Conservation (phyloP, 1,140 invertebrate genomes). For the Solen grandis region DNA sequence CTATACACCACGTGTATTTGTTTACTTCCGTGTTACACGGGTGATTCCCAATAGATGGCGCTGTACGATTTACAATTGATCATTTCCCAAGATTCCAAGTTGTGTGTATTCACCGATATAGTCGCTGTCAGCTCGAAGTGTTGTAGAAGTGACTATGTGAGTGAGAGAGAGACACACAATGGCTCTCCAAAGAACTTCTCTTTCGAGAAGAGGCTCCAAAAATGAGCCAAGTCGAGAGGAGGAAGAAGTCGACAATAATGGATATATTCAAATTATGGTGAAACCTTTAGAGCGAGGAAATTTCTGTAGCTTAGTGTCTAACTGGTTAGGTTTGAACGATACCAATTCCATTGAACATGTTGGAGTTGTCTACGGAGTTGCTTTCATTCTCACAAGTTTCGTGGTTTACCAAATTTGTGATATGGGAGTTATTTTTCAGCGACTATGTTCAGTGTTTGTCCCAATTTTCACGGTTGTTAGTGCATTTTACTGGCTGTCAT, state of each 20-base stretch:
- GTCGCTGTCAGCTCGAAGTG: slow-evolving; percentile 39
- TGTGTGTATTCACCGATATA: slow-evolving; percentile 35
- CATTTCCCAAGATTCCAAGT: slow-evolving; percentile 65
- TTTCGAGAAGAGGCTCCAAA: slow-evolving; percentile 73
- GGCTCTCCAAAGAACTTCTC: slow-evolving; percentile 71
- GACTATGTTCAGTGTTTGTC: slow-evolving; percentile 75
- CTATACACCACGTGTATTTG: slow-evolving; percentile 15
- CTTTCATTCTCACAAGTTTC: slow-evolving; percentile 64
- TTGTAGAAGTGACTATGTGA: slow-evolving; percentile 25
- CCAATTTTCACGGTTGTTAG: slow-evolving; percentile 79
- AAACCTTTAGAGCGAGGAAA: slow-evolving; percentile 77
- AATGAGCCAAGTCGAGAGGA: slow-evolving; percentile 77
- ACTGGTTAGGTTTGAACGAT: slow-evolving; percentile 73
- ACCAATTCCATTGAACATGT: slow-evolving; percentile 72
- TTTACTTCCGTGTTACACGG: slow-evolving; percentile 61
- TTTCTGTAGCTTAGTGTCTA: slow-evolving; percentile 69
- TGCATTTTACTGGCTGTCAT: slow-evolving; percentile 79
- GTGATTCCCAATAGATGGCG: slow-evolving; percentile 62
- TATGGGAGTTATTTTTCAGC: slow-evolving; percentile 75
- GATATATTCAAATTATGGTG: slow-evolving; percentile 77
- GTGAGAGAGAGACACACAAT: slow-evolving; percentile 61
- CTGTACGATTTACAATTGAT: slow-evolving; percentile 42
- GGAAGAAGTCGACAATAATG: slow-evolving; percentile 76
- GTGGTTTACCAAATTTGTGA: slow-evolving; percentile 76
- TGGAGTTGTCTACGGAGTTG: slow-evolving; percentile 70